Conservation (phyloP, 2,888 invertebrate genomes). For the Trichacis sp. region DNA sequence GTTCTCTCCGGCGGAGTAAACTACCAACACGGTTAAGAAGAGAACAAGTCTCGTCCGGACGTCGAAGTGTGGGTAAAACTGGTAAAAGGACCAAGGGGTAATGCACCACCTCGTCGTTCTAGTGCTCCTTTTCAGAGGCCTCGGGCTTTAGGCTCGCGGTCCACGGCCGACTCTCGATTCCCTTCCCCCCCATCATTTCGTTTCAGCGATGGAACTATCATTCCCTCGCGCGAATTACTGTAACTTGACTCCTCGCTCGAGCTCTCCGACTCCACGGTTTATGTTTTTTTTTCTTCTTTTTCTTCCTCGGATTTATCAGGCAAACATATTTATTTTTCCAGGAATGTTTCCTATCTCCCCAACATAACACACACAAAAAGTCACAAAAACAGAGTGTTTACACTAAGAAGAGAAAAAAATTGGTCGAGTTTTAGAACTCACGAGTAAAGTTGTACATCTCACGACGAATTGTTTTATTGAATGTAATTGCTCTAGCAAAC, state of each 20-base stretch:
- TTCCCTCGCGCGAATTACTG: constrained; percentile 48
- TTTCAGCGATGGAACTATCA: constrained; percentile 40
- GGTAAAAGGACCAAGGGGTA: constrained; percentile 45
- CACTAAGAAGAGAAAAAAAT: too few species aligned
- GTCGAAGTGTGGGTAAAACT: constrained; percentile 39
- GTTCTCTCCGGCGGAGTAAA: background rate
- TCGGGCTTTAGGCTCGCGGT: too few species aligned
- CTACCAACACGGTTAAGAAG: constrained; percentile 23
- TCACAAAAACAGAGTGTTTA: too few species aligned
- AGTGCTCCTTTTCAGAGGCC: constrained; percentile 17
- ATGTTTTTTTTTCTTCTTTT: constrained; percentile 5
- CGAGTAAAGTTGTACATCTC: too few species aligned
- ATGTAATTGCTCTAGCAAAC: too few species aligned
- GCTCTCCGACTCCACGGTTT: constrained; percentile 20
- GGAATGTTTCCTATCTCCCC: too few species aligned
- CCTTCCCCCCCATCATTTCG: constrained; percentile 42
- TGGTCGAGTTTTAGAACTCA: too few species aligned
- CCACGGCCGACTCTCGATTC: too few species aligned
- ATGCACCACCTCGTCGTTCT: constrained; percentile 49
- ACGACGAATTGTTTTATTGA: too few species aligned
- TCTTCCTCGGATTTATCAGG: background rate
- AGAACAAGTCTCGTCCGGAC: constrained; percentile 36
- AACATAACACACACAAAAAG: too few species aligned
- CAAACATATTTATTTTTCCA: background rate
- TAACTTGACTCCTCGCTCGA: constrained; percentile 15